Percentiles rank a stretch among this genome's conserved stretches.
Evolutionary conservation across 2,113 vertebrate genomes (phyloP).

Genomic region (Brachirus orientalis): DNA sequence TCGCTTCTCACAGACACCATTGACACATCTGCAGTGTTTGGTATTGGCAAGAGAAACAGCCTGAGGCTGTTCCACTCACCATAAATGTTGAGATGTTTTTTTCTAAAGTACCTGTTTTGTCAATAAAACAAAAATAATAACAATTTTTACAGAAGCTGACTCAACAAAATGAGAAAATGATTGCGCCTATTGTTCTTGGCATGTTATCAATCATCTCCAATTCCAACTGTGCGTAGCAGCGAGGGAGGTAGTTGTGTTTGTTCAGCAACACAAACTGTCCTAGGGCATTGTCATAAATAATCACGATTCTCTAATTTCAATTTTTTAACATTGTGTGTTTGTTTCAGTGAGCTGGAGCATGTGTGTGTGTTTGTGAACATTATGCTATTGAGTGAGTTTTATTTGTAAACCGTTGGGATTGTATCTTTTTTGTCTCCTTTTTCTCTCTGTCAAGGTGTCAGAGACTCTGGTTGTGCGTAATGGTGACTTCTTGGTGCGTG

Average conservation of each 20-base stretch:
- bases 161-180: conserved; percentile 25
- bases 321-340: conserved; percentile 35
- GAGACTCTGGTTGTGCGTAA: conserved; percentile 92
- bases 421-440: not conserved
- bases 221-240: conserved; percentile 16
- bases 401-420: conserved; percentile 1
- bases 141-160: conserved; percentile 18
- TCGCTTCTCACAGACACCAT: conserved; percentile 12
- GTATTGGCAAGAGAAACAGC: conserved; percentile 17
- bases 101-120: conserved; percentile 28
- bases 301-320: conserved; percentile 36
- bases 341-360: too few relatives aligned
- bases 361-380: conserved; percentile 2
- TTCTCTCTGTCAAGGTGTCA: conserved; percentile 82
- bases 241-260: conserved; percentile 35
- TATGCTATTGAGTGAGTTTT: not conserved
- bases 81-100: conserved; percentile 24
- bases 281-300: conserved; percentile 36
- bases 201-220: conserved; percentile 22
- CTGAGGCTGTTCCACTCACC: conserved; percentile 18
- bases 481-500: conserved; percentile 93
- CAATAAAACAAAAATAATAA: conserved; percentile 39
- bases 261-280: conserved; percentile 30
- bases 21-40: conserved; percentile 24
- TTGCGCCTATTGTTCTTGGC: not conserved